Conservation (phyloP, 2,888 invertebrate genomes). For the Catocala nupta region DNA sequence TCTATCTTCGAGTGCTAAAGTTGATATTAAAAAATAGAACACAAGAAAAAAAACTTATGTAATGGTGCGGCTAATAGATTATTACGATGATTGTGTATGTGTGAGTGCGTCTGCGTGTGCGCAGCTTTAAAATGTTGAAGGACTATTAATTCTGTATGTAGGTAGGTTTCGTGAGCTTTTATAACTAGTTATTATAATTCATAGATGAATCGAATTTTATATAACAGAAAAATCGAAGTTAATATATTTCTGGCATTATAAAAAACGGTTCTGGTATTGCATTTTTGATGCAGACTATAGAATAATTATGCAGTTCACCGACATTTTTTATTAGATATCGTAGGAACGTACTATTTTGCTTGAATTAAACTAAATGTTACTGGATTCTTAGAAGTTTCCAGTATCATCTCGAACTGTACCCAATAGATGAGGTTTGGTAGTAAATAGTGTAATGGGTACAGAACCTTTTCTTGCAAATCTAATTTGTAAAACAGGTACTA, state of each 20-base stretch:
- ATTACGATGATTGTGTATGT: constrained; percentile 47
- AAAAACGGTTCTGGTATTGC: constrained; percentile 3
- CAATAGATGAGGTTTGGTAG: too few relatives aligned
- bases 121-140: constrained; percentile 55
- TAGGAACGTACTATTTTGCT: too few relatives aligned
- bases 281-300: background rate
- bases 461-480: too few relatives aligned
- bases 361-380: too few relatives aligned
- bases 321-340: too few relatives aligned
- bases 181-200: constrained; percentile 36
- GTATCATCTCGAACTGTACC: too few relatives aligned
- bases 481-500: too few relatives aligned
- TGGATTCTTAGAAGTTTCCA: too few relatives aligned
- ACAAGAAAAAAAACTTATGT: constrained; percentile 55
- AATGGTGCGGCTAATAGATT: constrained; percentile 59
- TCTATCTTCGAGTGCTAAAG: constrained; percentile 31
- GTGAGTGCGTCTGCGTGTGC: constrained; percentile 50
- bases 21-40: constrained; percentile 27
- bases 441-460: too few relatives aligned
- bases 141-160: constrained; percentile 38
- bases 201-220: constrained; percentile 17
- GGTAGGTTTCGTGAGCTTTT: constrained; percentile 50
- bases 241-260: constrained; percentile 17
- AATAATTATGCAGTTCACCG: too few relatives aligned
- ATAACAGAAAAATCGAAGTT: constrained; percentile 11